These are phyloP conservation scores for Saccostrea cuccullata DNA, from an alignment of 1,140 invertebrate species.

Conservation along the genomic window DNA sequence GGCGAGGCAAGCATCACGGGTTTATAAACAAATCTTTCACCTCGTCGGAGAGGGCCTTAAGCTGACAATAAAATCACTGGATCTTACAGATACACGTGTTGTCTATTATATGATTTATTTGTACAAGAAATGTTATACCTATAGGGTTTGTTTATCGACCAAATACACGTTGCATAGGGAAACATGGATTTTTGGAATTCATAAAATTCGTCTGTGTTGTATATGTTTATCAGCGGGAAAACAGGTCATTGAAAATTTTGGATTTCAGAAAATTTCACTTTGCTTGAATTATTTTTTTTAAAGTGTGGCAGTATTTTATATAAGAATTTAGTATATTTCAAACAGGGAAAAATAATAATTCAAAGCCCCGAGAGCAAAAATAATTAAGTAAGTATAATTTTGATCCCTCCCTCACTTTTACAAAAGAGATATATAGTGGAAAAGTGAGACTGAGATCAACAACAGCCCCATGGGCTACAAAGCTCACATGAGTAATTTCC, in stretches of 20 bases:
- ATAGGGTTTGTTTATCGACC: background rate
- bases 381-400: too few relatives aligned
- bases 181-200: slow-evolving; percentile 9
- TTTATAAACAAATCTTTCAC: slow-evolving; percentile 16
- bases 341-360: too few relatives aligned
- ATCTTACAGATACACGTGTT: background rate
- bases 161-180: background rate
- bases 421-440: too few relatives aligned
- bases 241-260: background rate
- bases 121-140: slow-evolving; percentile 9
- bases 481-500: too few relatives aligned
- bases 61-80: background rate
- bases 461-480: too few relatives aligned
- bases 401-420: too few relatives aligned
- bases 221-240: background rate
- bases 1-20: background rate
- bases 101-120: background rate
- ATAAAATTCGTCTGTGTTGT: background rate
- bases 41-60: background rate
- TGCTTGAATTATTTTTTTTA: too few relatives aligned
- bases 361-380: too few relatives aligned
- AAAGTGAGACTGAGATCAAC: too few relatives aligned
- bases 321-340: too few relatives aligned
- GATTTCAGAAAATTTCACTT: background rate
- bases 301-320: too few relatives aligned